These are phyloP conservation scores for Corythaixoides concolor DNA, from an alignment of 2,113 vertebrate genomes.

Conservation along the genomic window DNA sequence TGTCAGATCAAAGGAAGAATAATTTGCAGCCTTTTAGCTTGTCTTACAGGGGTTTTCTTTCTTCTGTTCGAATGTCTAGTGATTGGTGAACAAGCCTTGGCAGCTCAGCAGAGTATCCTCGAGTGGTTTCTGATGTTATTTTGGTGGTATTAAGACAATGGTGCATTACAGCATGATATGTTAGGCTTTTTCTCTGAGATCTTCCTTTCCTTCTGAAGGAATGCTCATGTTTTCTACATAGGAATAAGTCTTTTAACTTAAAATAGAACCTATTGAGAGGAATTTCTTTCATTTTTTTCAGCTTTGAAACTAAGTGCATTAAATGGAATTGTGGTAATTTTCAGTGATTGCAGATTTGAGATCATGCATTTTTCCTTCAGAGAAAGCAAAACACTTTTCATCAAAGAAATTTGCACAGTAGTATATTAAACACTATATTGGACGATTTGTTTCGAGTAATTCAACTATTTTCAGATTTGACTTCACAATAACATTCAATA, in stretches of 20 bases:
- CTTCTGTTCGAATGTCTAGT: constrained; percentile 50
- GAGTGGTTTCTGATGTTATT: constrained; percentile 62
- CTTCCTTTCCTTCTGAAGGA: constrained; percentile 26
- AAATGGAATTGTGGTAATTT: background rate
- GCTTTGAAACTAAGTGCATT: constrained; percentile 20
- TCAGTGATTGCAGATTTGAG: background rate
- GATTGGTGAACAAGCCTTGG: constrained; percentile 59
- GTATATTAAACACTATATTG: background rate
- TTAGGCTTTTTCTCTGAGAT: constrained; percentile 34
- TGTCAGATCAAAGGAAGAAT: constrained; percentile 65
- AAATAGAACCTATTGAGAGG: background rate
- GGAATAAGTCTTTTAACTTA: constrained; percentile 1
- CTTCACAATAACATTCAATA: background rate
- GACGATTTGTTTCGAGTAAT: background rate
- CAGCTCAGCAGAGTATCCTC: constrained; percentile 52
- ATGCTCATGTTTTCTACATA: background rate
- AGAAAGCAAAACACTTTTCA: background rate
- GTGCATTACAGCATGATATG: constrained; percentile 51
- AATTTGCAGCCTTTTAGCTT: constrained; percentile 62
- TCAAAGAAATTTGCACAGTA: background rate
- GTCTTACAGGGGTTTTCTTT: constrained; percentile 25
- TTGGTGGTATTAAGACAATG: constrained; percentile 71
- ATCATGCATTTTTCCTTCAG: background rate
- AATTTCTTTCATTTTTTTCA: background rate
- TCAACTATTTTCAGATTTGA: background rate